phyloP scores from a whole-genome alignment of 1,140 invertebrate genomes.

The Bombus superbus region DNA sequence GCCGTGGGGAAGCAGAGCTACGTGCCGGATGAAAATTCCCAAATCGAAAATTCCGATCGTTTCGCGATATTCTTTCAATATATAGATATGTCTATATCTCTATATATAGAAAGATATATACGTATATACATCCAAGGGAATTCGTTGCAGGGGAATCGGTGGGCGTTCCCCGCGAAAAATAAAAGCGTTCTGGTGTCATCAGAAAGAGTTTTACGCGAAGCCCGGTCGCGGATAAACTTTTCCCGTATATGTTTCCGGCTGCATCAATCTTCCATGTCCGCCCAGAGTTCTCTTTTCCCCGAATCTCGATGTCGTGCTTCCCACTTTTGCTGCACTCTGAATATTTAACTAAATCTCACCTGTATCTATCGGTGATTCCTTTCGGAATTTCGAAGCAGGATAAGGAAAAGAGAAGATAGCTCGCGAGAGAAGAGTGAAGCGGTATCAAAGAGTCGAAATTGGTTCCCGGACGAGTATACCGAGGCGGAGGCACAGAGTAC shows the following conservation, averaged over 20 bases:
- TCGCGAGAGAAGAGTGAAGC: not conserved
- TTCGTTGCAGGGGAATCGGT: not conserved
- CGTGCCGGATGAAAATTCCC: not conserved
- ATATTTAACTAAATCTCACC: constrained; percentile 52
- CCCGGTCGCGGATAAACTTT: constrained; percentile 14
- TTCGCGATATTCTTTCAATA: not conserved
- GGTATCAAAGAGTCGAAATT: constrained; percentile 44
- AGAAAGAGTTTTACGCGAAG: constrained; percentile 23
- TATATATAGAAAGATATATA: not conserved
- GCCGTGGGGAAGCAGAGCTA: not conserved
- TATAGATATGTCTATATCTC: not conserved
- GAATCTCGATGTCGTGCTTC: not conserved
- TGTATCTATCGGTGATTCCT: constrained; percentile 41
- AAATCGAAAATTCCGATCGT: constrained; percentile 29
- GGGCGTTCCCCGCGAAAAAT: not conserved
- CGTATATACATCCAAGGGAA: not conserved
- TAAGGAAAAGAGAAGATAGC: too few relatives aligned
- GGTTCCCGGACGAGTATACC: constrained; percentile 16
- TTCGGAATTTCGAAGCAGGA: not conserved
- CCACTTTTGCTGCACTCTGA: constrained; percentile 22
- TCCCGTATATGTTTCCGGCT: constrained; percentile 15
- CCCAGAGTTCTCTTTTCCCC: not conserved
- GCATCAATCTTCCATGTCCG: constrained; percentile 47
- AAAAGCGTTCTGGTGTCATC: constrained; percentile 35
- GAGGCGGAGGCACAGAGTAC: not conserved